Percentiles rank a stretch among this genome's conserved stretches.
These are phyloP conservation scores for Dolichotis patagonum DNA, from an alignment of 2,113 vertebrate species.

Conservation along the genomic window DNA sequence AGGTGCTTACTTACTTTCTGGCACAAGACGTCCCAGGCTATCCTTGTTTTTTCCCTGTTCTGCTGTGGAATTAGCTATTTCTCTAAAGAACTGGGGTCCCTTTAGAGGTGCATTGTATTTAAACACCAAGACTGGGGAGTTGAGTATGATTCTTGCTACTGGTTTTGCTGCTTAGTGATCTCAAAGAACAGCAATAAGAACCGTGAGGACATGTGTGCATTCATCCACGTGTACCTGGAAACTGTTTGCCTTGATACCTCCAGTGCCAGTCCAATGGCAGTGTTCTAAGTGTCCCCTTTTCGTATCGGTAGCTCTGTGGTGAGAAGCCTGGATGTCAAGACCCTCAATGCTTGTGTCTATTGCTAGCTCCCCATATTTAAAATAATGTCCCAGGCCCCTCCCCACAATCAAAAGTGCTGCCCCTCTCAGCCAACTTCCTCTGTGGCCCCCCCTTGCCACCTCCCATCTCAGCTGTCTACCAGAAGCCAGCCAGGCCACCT, in stretches of 20 bases:
- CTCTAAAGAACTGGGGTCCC: neutral
- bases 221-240: neutral
- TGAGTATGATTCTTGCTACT: neutral
- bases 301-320: neutral
- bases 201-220: fast-evolving
- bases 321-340: neutral
- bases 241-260: neutral
- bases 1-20: neutral
- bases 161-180: neutral
- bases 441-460: neutral
- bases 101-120: neutral
- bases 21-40: neutral
- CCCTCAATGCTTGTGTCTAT: neutral
- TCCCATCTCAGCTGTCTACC: neutral
- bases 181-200: neutral
- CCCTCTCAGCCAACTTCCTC: neutral
- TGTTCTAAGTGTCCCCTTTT: neutral
- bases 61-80: neutral
- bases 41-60: neutral
- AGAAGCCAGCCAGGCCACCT: neutral
- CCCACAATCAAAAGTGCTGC: neutral
- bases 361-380: too few relatives aligned
- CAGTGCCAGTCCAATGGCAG: neutral
- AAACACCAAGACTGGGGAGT: neutral
- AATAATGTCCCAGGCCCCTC: neutral